Percentiles rank a stretch among this genome's conserved stretches.
These are phyloP conservation scores for Cirrhinus mrigala DNA, from an alignment of 2,797 vertebrate genomes.

Conservation along the genomic window DNA sequence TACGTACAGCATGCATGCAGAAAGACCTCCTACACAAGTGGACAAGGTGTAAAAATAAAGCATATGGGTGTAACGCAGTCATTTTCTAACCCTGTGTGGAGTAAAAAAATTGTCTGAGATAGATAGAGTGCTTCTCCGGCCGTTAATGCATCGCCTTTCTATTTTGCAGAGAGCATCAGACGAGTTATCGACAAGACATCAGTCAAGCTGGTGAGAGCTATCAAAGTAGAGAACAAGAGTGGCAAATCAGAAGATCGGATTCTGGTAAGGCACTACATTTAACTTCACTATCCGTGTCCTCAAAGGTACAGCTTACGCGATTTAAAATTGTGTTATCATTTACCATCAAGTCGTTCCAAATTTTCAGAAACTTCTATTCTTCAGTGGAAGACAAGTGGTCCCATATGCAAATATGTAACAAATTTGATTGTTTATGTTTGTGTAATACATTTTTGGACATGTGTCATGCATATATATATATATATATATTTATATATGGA, in stretches of 20 bases:
- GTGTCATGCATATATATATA: background rate
- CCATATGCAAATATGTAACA: background rate
- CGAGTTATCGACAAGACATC: constrained; percentile 85
- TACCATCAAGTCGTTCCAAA: background rate
- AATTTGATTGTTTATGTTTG: background rate
- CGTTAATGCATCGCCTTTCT: constrained; percentile 57
- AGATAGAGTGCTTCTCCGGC: constrained; percentile 53
- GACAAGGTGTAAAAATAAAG: constrained; percentile 15
- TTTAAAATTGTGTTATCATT: background rate
- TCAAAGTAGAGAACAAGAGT: constrained; percentile 87
- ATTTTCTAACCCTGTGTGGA: constrained; percentile 11
- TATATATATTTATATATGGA: too few species aligned
- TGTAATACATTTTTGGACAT: background rate
- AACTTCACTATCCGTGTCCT: background rate
- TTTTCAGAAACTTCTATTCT: background rate
- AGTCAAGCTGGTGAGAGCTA: constrained; percentile 83
- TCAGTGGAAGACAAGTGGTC: background rate
- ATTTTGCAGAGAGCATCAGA: constrained; percentile 87
- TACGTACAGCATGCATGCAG: background rate
- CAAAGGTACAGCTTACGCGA: background rate
- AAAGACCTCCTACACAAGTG: constrained; percentile 11
- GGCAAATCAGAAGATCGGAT: constrained; percentile 90
- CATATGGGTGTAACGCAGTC: constrained; percentile 12
- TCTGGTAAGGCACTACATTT: constrained; percentile 79
- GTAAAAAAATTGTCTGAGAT: constrained; percentile 3